Evolutionary conservation across 2,797 vertebrate species (phyloP).

Genomic region (Xenops minutus): DNA sequence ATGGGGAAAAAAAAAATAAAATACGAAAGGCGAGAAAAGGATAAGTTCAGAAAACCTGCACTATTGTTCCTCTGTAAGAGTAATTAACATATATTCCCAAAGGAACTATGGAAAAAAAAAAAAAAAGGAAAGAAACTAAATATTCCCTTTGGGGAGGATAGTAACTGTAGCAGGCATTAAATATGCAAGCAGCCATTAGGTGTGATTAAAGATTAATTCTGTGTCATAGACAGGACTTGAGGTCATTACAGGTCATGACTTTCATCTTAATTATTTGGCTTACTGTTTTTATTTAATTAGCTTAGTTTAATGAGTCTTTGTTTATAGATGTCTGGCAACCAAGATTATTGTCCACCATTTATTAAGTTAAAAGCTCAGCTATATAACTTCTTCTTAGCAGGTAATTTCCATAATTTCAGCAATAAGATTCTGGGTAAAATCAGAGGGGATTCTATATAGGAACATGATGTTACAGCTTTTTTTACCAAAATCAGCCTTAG

Average conservation of each 20-base stretch:
- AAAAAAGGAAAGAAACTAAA: constrained; percentile 43
- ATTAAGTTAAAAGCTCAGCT: neutral
- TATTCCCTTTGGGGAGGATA: constrained; percentile 61
- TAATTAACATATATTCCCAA: constrained; percentile 65
- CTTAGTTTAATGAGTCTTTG: constrained; percentile 68
- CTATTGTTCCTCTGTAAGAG: constrained; percentile 43
- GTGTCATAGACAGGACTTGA: constrained; percentile 58
- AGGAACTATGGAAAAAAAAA: constrained; percentile 31
- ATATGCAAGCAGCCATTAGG: constrained; percentile 73
- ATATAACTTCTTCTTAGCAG: neutral
- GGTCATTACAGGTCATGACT: constrained; percentile 72
- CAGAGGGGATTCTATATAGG: neutral
- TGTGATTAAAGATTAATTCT: constrained; percentile 79
- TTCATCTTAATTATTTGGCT: constrained; percentile 71
- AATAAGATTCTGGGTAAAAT: neutral
- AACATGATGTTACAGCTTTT: neutral
- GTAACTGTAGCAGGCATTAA: constrained; percentile 67
- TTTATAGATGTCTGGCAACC: constrained; percentile 38
- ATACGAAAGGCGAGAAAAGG: neutral
- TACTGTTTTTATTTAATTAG: constrained; percentile 79
- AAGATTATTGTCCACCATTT: neutral
- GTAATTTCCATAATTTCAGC: neutral
- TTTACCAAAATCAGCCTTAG: neutral
- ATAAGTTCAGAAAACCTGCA: constrained; percentile 41
- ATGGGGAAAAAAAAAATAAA: neutral